These are phyloP conservation scores for Ophion slaviceki DNA, from an alignment of 2,888 invertebrate species.

Conservation along the genomic window DNA sequence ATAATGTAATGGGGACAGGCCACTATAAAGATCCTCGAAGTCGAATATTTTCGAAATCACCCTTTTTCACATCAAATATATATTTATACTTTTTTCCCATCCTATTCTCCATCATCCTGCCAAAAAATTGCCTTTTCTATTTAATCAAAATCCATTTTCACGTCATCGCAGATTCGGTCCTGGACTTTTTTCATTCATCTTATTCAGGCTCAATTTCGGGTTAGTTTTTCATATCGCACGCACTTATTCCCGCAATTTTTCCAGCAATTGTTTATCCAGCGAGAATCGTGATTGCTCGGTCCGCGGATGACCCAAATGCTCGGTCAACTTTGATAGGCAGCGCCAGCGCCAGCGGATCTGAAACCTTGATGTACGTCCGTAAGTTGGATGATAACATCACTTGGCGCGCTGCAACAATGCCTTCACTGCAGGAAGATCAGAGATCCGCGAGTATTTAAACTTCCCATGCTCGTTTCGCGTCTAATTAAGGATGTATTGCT, in stretches of 20 bases:
- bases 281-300: not conserved
- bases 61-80: too few species aligned
- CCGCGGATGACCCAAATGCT: constrained; percentile 3
- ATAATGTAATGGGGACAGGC: too few species aligned
- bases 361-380: not conserved
- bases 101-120: too few species aligned
- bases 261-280: not conserved
- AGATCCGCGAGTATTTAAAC: not conserved
- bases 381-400: not conserved
- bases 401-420: not conserved
- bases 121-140: too few species aligned
- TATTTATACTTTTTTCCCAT: too few species aligned
- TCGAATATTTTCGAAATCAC: too few species aligned
- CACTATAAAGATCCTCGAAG: too few species aligned
- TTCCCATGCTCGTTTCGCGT: constrained; percentile 2
- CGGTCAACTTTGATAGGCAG: not conserved
- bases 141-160: too few species aligned
- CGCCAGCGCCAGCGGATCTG: too few species aligned
- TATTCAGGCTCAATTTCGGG: too few species aligned
- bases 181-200: too few species aligned
- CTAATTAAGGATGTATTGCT: not conserved
- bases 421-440: not conserved
- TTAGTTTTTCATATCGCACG: not conserved
- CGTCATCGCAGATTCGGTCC: too few species aligned
- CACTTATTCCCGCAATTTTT: not conserved